phyloP scores from a whole-genome alignment of 1,140 invertebrate genomes.

The Contarinia nasturtii region DNA sequence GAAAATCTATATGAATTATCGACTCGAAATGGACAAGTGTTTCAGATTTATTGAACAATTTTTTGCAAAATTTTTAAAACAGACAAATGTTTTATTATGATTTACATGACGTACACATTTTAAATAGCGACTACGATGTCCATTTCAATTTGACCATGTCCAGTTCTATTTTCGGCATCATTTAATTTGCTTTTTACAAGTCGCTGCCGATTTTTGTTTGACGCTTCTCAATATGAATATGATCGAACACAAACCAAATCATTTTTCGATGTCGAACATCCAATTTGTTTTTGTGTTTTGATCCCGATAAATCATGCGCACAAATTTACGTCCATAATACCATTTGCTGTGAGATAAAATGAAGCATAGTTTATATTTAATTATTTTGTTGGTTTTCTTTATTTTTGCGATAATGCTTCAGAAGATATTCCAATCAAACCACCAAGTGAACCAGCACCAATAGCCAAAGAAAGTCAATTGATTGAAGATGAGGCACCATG shows the following conservation, averaged over 20 bases:
- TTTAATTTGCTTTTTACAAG: slow-evolving; percentile 1
- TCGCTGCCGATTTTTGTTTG: too few relatives aligned
- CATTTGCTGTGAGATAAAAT: too few relatives aligned
- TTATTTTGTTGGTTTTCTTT: too few relatives aligned
- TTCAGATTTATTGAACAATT: background rate
- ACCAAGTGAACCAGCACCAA: slow-evolving; percentile 1
- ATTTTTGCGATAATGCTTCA: background rate
- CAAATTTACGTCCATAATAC: too few relatives aligned
- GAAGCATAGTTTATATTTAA: too few relatives aligned
- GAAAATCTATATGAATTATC: background rate
- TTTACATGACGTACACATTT: background rate
- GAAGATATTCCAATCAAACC: slow-evolving; percentile 1
- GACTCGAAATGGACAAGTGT: background rate
- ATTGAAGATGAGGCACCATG: slow-evolving; percentile 21
- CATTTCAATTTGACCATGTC: background rate
- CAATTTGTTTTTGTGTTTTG: too few relatives aligned
- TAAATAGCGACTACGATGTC: background rate
- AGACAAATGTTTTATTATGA: too few relatives aligned
- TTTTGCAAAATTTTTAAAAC: too few relatives aligned
- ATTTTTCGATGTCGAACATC: too few relatives aligned
- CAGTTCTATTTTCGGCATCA: background rate
- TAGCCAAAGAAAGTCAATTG: background rate
- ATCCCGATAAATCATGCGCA: too few relatives aligned
- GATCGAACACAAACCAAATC: too few relatives aligned
- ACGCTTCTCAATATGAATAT: too few relatives aligned